Evolutionary conservation across 2,888 invertebrate species (phyloP), one percentile per base, ranked within the genome.

Genomic region (Xylophagus ater): DNA sequence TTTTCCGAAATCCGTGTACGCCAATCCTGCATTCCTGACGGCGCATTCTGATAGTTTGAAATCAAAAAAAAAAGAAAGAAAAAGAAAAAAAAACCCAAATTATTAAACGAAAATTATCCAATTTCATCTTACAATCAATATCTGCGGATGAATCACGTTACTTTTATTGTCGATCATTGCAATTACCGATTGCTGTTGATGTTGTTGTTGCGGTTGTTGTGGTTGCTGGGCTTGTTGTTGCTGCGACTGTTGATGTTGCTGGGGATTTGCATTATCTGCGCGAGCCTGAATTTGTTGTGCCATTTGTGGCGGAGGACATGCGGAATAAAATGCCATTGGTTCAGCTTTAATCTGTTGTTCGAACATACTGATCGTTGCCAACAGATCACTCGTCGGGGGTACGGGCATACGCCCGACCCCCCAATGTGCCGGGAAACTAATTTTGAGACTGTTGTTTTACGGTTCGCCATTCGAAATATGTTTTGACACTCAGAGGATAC

Each of bases 341-440:
- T 77, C 77, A 52, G 76, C 73, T 62, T 77, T 77, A 57, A 77
- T 76, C 62, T 77, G 76, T 60, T 76, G 76, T 61, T 77, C 77
- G 55, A 77, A 77, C 77, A 77, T 76, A 61, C 71, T 71, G 58
- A 73, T 72, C 51, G 72, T 72, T 66, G 72, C 72, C 65, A 73
- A 69, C 57, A 73, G 67, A 68, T 73, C 72, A 67, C 70, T 69
- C 64, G 72, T 70, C 66, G 72, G 71, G 57, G 72, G 71, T 67
- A 71, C 71, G 66, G 72, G 72, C 69, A 71, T 70, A 67, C 72
- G 71, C 57, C 71, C 71, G 70, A 71, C 69, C 65, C 72, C 72
- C 72, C 72, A 72, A 62, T 71, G 72, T 58, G 71, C 67, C 54
- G 72, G 71, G 61, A 72, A 72, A 69, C 71, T 72, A 70, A 72